Evolutionary conservation across 2,113 vertebrate genomes (phyloP), one percentile per base, ranked within the genome.

Genomic region (Hippoglossus stenolepis): DNA sequence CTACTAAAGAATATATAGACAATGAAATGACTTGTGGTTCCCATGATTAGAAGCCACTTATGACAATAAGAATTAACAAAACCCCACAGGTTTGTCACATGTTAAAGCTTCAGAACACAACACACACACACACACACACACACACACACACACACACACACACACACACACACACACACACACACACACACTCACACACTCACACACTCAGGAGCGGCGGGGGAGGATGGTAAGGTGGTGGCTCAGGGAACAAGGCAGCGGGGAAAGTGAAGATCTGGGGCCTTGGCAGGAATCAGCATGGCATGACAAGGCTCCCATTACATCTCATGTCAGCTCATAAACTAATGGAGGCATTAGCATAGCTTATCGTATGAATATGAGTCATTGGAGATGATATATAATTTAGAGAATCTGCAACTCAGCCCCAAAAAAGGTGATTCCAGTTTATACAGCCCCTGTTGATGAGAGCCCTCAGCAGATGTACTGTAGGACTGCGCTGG

Each of bases 321-420:
- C 72, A 81, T 73, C 82, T 80, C 62, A 70, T 84, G 80, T 89
- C 85, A 83, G 75, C 83, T 90, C 76, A 89, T 80, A 89, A 87
- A 88, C 85, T 87, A 88, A 92, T 85, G 85, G 85, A 89, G 80
- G 81, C 83, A 82, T 91, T 90, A 92, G 84, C 81, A 86, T 89
- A 85, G 86, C 90, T 89, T 84, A 87, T 83, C 77, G 15, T 78
- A 79, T 61, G 80, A 89, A 83, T 88, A 66, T 70, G 85, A 85
- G 84, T 90, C 83, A 90, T 57, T 80, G 73, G 79, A 82, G 83
- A 90, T 79, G 73, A 85, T 91, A 75, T 83, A 87, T 90, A 77
- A 89, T 88, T 89, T 75, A 89, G 70, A 85, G 76, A 83, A 82
- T 80, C 75, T 65, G 68, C 78, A 58, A 85, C 86, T 76, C 68